phyloP scores from a whole-genome alignment of 2,888 invertebrate species.

The Sesamia inferens region DNA sequence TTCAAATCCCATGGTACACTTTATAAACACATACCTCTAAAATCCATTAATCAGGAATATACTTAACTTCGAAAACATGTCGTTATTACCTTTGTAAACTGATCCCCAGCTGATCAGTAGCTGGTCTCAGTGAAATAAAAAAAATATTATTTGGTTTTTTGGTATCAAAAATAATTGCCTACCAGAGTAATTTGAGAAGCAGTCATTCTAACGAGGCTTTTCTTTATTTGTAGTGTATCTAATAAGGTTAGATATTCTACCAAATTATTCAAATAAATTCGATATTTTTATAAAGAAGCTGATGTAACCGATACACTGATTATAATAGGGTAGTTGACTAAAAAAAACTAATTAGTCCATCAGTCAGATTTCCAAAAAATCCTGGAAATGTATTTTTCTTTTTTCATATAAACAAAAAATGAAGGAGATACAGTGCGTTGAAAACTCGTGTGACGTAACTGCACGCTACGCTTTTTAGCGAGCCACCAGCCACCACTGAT shows the following conservation, averaged over 20 bases:
- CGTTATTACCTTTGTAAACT: constrained; percentile 45
- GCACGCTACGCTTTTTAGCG: no score
- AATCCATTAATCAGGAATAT: neutral
- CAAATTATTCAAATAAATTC: neutral
- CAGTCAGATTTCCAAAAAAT: no score
- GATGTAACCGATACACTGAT: neutral
- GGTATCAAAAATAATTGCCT: constrained; percentile 48
- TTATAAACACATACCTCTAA: neutral
- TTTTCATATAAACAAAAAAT: no score
- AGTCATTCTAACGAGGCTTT: neutral
- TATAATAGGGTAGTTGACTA: no score
- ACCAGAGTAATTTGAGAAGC: constrained; percentile 44
- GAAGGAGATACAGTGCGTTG: no score
- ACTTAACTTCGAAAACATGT: constrained; percentile 23
- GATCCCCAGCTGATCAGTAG: constrained; percentile 57
- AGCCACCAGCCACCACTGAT: no score
- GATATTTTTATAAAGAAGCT: constrained; percentile 2
- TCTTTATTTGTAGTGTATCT: neutral
- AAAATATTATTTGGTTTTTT: constrained; percentile 40
- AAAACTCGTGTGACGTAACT: no score
- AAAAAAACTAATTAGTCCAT: no score
- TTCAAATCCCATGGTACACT: neutral
- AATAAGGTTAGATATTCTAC: neutral
- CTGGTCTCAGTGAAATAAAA: constrained; percentile 32
- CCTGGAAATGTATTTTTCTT: no score